phyloP scores from a whole-genome alignment of 2,113 vertebrate genomes.

The Oceanodroma tethys region DNA sequence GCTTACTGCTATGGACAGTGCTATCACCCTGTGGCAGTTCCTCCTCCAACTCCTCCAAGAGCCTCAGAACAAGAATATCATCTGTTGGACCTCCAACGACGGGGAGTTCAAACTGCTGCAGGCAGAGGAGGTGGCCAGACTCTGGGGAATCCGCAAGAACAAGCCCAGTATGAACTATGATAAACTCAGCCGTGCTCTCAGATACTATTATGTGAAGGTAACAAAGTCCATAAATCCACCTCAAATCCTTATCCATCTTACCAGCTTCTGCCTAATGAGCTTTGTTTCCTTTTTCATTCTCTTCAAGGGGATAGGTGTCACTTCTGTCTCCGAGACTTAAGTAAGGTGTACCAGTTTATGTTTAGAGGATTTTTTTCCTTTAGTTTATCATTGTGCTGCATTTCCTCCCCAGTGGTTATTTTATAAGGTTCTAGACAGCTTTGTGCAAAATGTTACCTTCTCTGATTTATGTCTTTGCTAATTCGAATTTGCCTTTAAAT shows the following conservation, averaged over 20 bases:
- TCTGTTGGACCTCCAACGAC: conserved; percentile 94
- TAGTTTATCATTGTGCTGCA: rapidly evolving
- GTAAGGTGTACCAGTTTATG: neutral
- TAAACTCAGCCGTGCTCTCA: conserved; percentile 95
- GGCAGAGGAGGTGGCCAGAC: conserved; percentile 95
- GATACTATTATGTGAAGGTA: conserved; percentile 99
- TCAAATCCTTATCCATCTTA: neutral
- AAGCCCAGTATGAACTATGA: conserved; percentile 99
- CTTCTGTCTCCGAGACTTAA: neutral
- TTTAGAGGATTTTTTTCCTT: neutral
- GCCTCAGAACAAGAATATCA: conserved; percentile 88
- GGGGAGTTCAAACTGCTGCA: conserved; percentile 97
- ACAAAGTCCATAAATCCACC: neutral
- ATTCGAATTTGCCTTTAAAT: neutral
- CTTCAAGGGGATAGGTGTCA: neutral
- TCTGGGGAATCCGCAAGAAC: conserved; percentile 97
- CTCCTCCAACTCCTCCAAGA: conserved; percentile 95
- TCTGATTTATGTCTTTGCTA: neutral
- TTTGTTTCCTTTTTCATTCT: neutral
- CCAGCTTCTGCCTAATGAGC: neutral
- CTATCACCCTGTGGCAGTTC: conserved; percentile 98
- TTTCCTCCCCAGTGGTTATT: neutral
- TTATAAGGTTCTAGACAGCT: neutral
- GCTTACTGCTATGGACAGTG: conserved; percentile 92
- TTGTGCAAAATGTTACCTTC: neutral